Base-by-base conservation (phyloP, 35 echinoderm and acorn worm species). In the Acanthaster planci region DNA sequence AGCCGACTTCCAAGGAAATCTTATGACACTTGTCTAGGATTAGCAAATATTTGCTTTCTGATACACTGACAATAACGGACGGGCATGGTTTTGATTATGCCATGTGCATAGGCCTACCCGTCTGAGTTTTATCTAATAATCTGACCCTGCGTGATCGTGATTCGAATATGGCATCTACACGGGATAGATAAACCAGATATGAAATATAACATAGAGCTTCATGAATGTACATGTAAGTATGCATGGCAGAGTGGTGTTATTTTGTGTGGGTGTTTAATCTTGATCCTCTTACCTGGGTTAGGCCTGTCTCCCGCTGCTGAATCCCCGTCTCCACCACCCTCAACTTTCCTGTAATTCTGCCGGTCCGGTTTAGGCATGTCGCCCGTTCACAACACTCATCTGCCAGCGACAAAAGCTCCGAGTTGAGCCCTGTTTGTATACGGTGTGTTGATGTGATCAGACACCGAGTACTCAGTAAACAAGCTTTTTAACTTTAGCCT, bases 321-420 rank as follows among this genome's bases (percentile, higher is more conserved):
- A n/a, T n/a, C 2, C 56, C 27, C 27, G 56, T 21, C 27, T 18
- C 19, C 34, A 8, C 9, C 23, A 35, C 23, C 64, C 64, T 29
- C 64, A 7, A 72, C 64, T 72, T 34, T 72, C 64, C 30, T 34
- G 29, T 72, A 72, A 8, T 29, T 72, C 64, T 72, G 64, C 64
- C 64, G 64, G 64, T 34, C 64, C 34, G 64, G 64, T 34, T 72
- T 72, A 6, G 64, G 64, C 64, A 72, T 72, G 64, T 14, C 29
- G 18, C 9, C 34, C 21, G 26, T 72, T 14, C 30, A 30, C 42
- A 47, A 47, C 42, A 47, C 42, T 47, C 42, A 47, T 4, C 42
- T 47, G 42, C 42, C 42, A 12, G 42, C 42, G 42, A 47, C 42
- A 47, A 47, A 47, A 47, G 42, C 42, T 47, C n/a, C n/a, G n/a